Evolutionary conservation across 2,797 vertebrate genomes (phyloP), one percentile per base, ranked within the genome.

Genomic region (Phylloscopus collybita): DNA sequence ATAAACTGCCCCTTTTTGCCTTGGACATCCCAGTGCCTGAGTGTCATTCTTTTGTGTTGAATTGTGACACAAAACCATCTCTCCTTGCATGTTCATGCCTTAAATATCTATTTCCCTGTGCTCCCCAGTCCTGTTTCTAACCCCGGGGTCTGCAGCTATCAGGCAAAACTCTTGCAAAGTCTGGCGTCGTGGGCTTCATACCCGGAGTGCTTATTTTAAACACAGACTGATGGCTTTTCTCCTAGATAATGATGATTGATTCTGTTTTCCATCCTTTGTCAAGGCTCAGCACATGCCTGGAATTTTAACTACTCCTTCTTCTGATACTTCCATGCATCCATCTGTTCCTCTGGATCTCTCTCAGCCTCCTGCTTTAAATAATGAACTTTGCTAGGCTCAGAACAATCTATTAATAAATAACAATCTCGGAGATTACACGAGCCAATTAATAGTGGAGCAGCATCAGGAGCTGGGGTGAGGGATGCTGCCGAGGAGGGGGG

Each of bases 381-480:
- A 97, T 93, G 78, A 96, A 94, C 95, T 95, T 61, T 90, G 92
- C 79, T 65, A 59, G 16, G 51, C 78, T 95, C 74, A 11, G 65
- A 94, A 91, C 88, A 76, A 94, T 93, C 93, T 97, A 95, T 96
- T 97, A 97, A 97, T 97, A 97, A 97, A 92, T 96, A 97, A 96
- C 80, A 89, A 94, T 94, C 92, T 59, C 53, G 3, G 93, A 87
- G 94, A 96, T 96, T 89, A 80, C 90, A 80, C 38, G 21, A 85
- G 82, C 80, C 95, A 97, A 95, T 97, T 95, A 97, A 95, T 67
- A 96, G 94, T 62, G 65, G 56, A 71, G 92, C 20, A 9, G 80
- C 73, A 80, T 30, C 85, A 60, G 85, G 82, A 67, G 32, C 47
- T 6, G 32, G 23, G 34, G 36, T 20, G 50, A 47, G 89, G 67